These are phyloP conservation scores for Trinorchestia longiramus DNA, from an alignment of 1,140 invertebrate genomes.

Conservation along the genomic window DNA sequence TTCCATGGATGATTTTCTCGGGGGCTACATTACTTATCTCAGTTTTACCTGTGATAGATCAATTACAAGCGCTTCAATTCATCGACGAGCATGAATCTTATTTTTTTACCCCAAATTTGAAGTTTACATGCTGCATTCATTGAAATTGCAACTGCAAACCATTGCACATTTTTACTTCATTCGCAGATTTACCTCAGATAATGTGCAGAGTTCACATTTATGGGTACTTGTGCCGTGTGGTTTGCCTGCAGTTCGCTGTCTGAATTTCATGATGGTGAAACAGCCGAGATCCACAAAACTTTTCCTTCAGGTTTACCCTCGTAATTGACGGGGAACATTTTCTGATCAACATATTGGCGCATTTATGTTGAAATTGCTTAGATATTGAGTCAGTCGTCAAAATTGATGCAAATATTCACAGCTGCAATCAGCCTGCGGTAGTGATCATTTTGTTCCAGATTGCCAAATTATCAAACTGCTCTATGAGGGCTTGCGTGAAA, in stretches of 20 bases:
- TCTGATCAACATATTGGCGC: not conserved
- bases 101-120: not conserved
- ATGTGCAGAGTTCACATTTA: not conserved
- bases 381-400: not conserved
- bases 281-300: not conserved
- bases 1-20: not conserved
- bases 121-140: not conserved
- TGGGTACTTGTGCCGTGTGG: not conserved
- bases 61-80: not conserved
- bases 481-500: not conserved
- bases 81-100: not conserved
- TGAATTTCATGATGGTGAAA: not conserved
- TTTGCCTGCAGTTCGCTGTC: not conserved
- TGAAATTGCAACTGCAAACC: not conserved
- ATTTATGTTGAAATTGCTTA: not conserved
- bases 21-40: not conserved
- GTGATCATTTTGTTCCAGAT: not conserved
- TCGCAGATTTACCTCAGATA: not conserved
- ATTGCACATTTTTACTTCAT: not conserved
- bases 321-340: not conserved
- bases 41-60: not conserved
- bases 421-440: not conserved
- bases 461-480: not conserved
- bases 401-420: not conserved
- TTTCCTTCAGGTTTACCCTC: not conserved